Conservation (phyloP, 1,140 invertebrate species). For the Euura lappo region DNA sequence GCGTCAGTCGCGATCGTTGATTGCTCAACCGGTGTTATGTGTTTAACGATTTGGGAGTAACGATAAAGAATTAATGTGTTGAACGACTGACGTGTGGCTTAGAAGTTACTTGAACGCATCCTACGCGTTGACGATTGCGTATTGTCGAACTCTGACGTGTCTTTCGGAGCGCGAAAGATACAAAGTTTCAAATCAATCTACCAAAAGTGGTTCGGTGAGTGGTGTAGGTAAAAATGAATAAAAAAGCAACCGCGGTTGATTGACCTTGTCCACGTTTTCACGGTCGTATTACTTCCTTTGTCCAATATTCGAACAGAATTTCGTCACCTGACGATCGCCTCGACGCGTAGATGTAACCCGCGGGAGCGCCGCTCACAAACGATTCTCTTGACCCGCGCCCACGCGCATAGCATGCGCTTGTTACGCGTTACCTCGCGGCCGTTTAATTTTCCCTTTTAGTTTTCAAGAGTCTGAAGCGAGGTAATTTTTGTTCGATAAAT, state of each 20-base stretch:
- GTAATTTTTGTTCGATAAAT: no score
- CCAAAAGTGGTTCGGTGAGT: neutral
- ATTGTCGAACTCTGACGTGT: no score
- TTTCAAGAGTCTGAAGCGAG: no score
- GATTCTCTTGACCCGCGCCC: neutral
- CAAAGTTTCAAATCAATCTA: neutral
- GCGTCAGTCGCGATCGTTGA: neutral
- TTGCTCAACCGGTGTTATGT: neutral
- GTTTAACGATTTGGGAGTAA: neutral
- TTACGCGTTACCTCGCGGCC: no score
- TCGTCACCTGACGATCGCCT: neutral
- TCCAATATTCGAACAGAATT: neutral
- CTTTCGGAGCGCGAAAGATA: neutral
- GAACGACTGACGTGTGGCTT: neutral
- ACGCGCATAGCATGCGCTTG: neutral
- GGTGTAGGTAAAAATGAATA: neutral
- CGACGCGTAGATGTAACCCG: neutral
- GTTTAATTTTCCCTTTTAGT: no score
- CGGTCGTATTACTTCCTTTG: conserved; percentile 1
- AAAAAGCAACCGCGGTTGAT: neutral
- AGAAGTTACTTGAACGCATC: no score
- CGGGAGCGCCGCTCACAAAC: neutral
- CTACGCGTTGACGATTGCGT: no score
- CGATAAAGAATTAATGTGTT: neutral
- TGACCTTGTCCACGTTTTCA: neutral